Base-by-base conservation (phyloP, 1,140 invertebrate species). In the Psix sp. region DNA sequence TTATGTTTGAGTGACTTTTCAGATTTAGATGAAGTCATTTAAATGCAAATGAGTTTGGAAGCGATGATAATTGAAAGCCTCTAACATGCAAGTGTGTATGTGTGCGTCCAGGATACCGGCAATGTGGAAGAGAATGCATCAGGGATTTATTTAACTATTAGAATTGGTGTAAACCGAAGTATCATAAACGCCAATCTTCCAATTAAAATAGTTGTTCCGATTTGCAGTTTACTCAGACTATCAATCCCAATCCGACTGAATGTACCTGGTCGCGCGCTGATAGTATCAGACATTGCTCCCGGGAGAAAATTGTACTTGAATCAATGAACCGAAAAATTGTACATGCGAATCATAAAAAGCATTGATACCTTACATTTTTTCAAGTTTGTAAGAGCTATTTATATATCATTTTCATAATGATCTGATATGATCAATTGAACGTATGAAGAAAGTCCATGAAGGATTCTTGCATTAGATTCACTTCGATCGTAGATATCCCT, bases 141-240 rank as follows among this genome's bases (percentile, higher is more conserved):
- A 18, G 49, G 42, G 43, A 52, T 48, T 56, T 36, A 18, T 62
- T 62, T 52, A 49, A 38, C 56, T 35, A 62, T 57, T 49, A 59
- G 70, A 66, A 66, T 66, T 66, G 60, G 70, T 54, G 46, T 29
- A 51, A 46, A 43, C 46, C 43, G 45, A 56, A 52, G 52, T 65
- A 72, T 72, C 68, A 65, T 65, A 65, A 72, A 72, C 68, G 68
- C 59, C 68, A 72, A 72, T 72, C 68, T 72, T 72, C 59, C 68
- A 72, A 72, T 72, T 72, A 72, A 72, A 65, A 72, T 72, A 65
- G 68, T 72, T 72, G 51, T 59, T 42, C 59, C 5, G 59, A 62
- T 62, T 57, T 59, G 66, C 56, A 46, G 60, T 70, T 56, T 46
- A 31, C 7, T 18, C 40, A 46, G 62, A 56, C 62, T 40, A 66